Percentiles rank a stretch among this genome's conserved stretches.
Conservation (phyloP, 2,113 vertebrate genomes). For the Indicator maculatus region DNA sequence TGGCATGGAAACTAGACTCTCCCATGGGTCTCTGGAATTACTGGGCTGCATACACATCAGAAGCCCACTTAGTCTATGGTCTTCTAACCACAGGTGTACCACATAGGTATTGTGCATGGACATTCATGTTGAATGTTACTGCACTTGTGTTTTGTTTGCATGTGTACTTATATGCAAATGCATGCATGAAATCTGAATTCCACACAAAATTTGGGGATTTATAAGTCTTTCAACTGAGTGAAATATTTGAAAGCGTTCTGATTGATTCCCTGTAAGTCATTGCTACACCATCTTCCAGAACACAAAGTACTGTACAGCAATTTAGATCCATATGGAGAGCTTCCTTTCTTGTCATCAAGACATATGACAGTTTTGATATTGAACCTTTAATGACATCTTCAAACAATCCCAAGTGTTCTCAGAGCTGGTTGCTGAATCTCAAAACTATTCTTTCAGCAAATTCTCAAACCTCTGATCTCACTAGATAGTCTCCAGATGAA, state of each 20-base stretch:
- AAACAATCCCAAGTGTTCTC: neutral
- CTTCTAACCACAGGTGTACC: neutral
- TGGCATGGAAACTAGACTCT: neutral
- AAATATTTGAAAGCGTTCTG: neutral
- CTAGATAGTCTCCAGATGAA: neutral
- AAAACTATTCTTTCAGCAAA: neutral
- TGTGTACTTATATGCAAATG: neutral
- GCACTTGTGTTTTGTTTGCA: neutral
- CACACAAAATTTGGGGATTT: neutral
- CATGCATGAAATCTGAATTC: neutral
- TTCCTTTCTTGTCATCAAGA: neutral
- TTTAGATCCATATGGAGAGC: neutral
- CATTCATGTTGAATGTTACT: no score
- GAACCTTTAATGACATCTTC: neutral
- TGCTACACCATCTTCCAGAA: neutral
- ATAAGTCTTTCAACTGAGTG: neutral
- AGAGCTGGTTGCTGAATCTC: neutral
- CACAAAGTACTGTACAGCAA: neutral
- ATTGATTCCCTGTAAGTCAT: neutral
- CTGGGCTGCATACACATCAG: neutral
- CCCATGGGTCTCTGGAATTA: neutral
- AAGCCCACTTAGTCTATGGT: neutral
- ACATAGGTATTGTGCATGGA: rapidly evolving
- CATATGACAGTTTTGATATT: neutral
- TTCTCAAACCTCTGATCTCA: neutral